Conservation (phyloP, 2,113 vertebrate genomes). For the Saguinus imperator region DNA sequence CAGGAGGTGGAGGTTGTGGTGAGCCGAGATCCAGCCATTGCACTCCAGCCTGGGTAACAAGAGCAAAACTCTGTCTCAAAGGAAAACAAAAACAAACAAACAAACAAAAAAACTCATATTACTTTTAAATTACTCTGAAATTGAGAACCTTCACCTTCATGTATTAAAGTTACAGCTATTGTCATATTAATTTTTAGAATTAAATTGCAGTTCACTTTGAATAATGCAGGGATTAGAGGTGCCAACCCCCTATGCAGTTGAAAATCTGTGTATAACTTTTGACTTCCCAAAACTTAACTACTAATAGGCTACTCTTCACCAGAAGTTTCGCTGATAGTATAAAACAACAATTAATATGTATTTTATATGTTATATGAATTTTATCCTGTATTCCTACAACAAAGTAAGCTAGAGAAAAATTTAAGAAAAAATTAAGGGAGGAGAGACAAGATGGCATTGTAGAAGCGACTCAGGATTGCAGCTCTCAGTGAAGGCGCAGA, state of each 20-base stretch:
- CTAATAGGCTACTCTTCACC: not conserved
- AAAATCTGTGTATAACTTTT: not conserved
- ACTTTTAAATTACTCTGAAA: conserved; percentile 44
- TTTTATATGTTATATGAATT: not conserved
- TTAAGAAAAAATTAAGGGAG: not conserved
- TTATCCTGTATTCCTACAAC: not conserved
- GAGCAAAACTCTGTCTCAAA: too few relatives aligned
- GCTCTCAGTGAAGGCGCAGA: too few relatives aligned
- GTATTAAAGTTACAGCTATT: conserved; percentile 37
- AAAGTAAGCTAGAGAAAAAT: not conserved
- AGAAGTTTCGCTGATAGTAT: not conserved
- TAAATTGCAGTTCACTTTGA: conserved; percentile 15
- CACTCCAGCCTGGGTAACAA: too few relatives aligned
- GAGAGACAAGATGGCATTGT: too few relatives aligned
- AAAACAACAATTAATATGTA: not conserved
- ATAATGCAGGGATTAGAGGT: not conserved
- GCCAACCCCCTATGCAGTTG: not conserved
- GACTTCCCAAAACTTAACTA: not conserved
- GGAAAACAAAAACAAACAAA: too few relatives aligned
- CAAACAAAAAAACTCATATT: not conserved
- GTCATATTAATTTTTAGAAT: not conserved
- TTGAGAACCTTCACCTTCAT: conserved; percentile 13
- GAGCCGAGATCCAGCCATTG: too few relatives aligned
- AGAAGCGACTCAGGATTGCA: too few relatives aligned
- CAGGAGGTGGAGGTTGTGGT: too few relatives aligned